Percentiles rank a stretch among this genome's conserved stretches.
Evolutionary conservation across 2,888 invertebrate genomes (phyloP).

Genomic region (Caenorhabditis parvicauda): DNA sequence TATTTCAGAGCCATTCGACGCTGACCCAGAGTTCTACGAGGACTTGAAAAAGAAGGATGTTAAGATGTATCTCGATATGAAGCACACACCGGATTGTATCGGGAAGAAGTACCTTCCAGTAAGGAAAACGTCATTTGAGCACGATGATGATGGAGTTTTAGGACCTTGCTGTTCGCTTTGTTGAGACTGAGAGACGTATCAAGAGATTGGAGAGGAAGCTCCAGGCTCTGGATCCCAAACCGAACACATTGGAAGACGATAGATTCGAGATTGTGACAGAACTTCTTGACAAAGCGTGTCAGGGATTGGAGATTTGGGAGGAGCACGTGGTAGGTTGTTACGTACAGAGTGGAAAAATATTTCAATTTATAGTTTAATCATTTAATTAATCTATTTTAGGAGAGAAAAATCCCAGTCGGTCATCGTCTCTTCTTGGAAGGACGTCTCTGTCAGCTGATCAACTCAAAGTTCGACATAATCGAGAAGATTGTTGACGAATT

Average conservation of each 20-base stretch:
- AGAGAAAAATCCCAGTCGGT: conserved; percentile 37
- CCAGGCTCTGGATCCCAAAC: conserved; percentile 31
- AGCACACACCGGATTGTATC: conserved; percentile 39
- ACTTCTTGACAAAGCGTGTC: conserved; percentile 53
- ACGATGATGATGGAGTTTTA: conserved; percentile 1
- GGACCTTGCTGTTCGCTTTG: conserved; percentile 49
- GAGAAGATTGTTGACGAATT: conserved; percentile 46
- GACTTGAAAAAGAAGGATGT: conserved; percentile 33
- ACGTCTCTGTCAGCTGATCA: conserved; percentile 42
- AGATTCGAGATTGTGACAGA: conserved; percentile 52
- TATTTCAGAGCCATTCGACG: conserved; percentile 11
- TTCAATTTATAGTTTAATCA: background rate
- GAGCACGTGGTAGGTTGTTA: conserved; percentile 42
- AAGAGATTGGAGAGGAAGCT: conserved; percentile 41
- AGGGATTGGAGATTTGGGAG: conserved; percentile 56
- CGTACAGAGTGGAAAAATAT: background rate
- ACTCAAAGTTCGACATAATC: conserved; percentile 47
- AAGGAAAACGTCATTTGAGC: background rate
- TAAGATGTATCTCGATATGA: conserved; percentile 35
- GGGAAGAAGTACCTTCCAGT: conserved; percentile 33
- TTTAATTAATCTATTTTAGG: conserved; percentile 17
- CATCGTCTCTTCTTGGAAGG: conserved; percentile 51
- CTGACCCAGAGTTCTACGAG: conserved; percentile 36
- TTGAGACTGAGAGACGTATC: conserved; percentile 40
- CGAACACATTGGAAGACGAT: conserved; percentile 44